Conservation (phyloP, 2,797 vertebrate genomes). For the Otolemur crassicaudatus region DNA sequence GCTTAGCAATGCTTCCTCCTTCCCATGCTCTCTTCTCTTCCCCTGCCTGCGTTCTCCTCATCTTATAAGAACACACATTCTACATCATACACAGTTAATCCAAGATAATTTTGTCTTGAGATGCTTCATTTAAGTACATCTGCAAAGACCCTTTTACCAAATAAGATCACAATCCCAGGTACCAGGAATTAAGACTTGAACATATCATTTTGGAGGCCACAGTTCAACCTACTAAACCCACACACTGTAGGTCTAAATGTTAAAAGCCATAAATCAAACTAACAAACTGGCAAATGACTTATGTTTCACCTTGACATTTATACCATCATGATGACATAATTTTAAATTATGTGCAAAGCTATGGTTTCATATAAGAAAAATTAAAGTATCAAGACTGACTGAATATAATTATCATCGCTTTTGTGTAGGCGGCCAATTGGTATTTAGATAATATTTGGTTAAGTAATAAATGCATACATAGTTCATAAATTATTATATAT, state of each 20-base stretch:
- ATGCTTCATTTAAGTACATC: not conserved
- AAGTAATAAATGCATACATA: slow-evolving; percentile 27
- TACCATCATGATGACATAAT: not conserved
- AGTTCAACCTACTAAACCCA: slow-evolving; percentile 21
- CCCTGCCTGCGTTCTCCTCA: not conserved
- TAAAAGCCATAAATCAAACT: slow-evolving; percentile 37
- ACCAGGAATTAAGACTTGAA: not conserved
- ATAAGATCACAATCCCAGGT: not conserved
- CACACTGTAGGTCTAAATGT: not conserved
- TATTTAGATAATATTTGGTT: not conserved
- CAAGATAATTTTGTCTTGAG: not conserved
- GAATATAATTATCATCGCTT: slow-evolving; percentile 28
- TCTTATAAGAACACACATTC: not conserved
- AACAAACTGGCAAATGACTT: slow-evolving; percentile 6
- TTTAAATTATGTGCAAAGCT: not conserved
- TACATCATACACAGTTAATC: not conserved
- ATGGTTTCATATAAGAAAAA: not conserved
- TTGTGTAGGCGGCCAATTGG: not conserved
- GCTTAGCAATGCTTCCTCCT: not conserved
- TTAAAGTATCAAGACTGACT: slow-evolving; percentile 9
- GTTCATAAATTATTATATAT: slow-evolving; percentile 53
- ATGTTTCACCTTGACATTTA: slow-evolving; percentile 20
- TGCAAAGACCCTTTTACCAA: not conserved
- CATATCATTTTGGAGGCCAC: not conserved
- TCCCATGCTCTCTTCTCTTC: not conserved